These are phyloP conservation scores for Drosophila kanapiae DNA, from an alignment of 1,140 invertebrate species.

Conservation along the genomic window DNA sequence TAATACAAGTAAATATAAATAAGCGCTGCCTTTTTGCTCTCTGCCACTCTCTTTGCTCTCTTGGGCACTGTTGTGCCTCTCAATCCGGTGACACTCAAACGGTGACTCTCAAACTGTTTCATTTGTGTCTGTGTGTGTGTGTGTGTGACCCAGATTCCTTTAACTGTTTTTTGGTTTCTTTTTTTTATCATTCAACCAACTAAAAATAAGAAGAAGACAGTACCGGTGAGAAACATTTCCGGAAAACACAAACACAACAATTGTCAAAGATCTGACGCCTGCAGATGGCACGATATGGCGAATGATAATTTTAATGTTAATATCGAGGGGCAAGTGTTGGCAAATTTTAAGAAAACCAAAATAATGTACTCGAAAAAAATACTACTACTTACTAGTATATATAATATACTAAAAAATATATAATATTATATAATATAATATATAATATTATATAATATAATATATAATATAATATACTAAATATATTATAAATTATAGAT, in stretches of 20 bases:
- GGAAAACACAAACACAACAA: constrained; percentile 11
- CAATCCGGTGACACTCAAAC: constrained; percentile 21
- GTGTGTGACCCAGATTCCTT: constrained; percentile 47
- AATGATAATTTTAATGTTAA: constrained; percentile 2
- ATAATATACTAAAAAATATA: too few relatives aligned
- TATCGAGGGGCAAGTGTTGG: not conserved
- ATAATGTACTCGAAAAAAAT: not conserved
- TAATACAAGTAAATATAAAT: constrained; percentile 24
- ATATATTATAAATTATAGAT: too few relatives aligned
- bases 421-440: too few relatives aligned
- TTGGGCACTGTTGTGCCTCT: constrained; percentile 5
- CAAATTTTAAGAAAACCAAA: not conserved
- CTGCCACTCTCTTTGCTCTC: constrained; percentile 16
- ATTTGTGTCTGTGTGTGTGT: constrained; percentile 9
- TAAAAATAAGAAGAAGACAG: constrained; percentile 7
- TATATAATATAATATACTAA: too few relatives aligned
- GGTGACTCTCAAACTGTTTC: constrained; percentile 29
- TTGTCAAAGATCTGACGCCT: constrained; percentile 4
- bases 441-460: too few relatives aligned
- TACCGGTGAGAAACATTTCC: constrained; percentile 40
- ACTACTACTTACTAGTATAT: not conserved
- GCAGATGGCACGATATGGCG: constrained; percentile 2
- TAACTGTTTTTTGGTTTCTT: constrained; percentile 8
- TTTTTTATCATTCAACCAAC: constrained; percentile 22
- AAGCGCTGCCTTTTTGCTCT: not conserved